Conservation (phyloP, 2,888 invertebrate species). For the Limnephilus rhombicus region DNA sequence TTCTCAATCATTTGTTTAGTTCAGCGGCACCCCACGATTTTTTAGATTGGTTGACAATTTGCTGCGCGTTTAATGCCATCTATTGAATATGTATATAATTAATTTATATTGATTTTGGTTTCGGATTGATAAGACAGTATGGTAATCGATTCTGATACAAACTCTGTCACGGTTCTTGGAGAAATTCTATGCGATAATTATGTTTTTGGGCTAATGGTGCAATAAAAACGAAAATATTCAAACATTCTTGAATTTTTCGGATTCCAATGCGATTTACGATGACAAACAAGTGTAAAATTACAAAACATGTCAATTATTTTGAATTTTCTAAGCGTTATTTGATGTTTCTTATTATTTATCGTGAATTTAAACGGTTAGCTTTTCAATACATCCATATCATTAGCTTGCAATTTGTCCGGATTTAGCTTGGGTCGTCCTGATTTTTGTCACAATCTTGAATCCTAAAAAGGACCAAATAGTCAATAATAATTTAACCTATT, state of each 20-base stretch:
- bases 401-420: no score
- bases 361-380: background rate
- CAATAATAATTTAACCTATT: no score
- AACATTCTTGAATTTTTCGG: background rate
- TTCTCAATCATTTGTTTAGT: slow-evolving; percentile 16
- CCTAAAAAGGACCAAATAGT: no score
- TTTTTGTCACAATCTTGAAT: no score
- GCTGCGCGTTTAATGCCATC: background rate
- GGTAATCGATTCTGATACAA: background rate
- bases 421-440: no score
- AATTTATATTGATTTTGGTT: background rate
- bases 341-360: background rate
- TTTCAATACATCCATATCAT: no score
- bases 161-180: background rate
- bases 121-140: slow-evolving; percentile 14
- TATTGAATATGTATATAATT: slow-evolving; percentile 9
- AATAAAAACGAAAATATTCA: background rate
- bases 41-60: slow-evolving; percentile 4
- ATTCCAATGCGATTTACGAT: slow-evolving; percentile 1
- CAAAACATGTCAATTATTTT: background rate
- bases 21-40: slow-evolving; percentile 28
- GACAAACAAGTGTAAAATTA: slow-evolving; percentile 29
- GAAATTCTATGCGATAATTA: slow-evolving; percentile 12
- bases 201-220: slow-evolving; percentile 27
- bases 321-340: background rate